A percentile compares a stretch with the other conserved stretches of the same genome.
phyloP scores from a whole-genome alignment of 1,140 invertebrate species.

The Lasioglossum baleicum region DNA sequence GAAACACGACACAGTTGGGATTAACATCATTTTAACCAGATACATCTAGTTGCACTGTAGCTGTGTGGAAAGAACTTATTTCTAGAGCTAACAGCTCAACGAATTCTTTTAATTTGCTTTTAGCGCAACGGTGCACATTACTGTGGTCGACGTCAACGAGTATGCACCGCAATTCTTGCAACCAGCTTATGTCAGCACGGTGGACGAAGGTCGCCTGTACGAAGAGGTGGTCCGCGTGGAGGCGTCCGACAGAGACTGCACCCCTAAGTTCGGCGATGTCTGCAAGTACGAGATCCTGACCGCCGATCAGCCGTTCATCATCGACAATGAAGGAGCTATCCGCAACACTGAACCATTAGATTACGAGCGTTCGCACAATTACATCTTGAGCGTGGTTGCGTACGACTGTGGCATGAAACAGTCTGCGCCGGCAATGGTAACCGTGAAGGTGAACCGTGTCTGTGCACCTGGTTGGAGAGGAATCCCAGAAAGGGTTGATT shows the following conservation, averaged over 20 bases:
- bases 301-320: constrained; percentile 93
- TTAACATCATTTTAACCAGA: too few species aligned
- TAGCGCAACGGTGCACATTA: constrained; percentile 95
- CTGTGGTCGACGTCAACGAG: constrained; percentile 97
- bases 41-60: too few species aligned
- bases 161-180: constrained; percentile 94
- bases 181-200: constrained; percentile 92
- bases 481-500: constrained; percentile 94
- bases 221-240: constrained; percentile 94
- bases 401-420: constrained; percentile 97
- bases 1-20: too few species aligned
- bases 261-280: constrained; percentile 94
- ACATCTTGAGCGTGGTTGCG: constrained; percentile 97
- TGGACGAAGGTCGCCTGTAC: constrained; percentile 94
- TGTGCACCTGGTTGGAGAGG: constrained; percentile 84
- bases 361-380: constrained; percentile 95
- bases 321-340: constrained; percentile 95
- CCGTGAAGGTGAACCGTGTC: constrained; percentile 90
- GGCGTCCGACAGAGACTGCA: constrained; percentile 94
- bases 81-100: too few species aligned
- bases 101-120: constrained; percentile 71
- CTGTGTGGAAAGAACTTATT: too few species aligned
- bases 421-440: constrained; percentile 94
- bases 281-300: constrained; percentile 97
- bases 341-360: constrained; percentile 95